These are phyloP conservation scores for Cryptops parisi DNA, from an alignment of 2,888 invertebrate genomes.

Conservation along the genomic window DNA sequence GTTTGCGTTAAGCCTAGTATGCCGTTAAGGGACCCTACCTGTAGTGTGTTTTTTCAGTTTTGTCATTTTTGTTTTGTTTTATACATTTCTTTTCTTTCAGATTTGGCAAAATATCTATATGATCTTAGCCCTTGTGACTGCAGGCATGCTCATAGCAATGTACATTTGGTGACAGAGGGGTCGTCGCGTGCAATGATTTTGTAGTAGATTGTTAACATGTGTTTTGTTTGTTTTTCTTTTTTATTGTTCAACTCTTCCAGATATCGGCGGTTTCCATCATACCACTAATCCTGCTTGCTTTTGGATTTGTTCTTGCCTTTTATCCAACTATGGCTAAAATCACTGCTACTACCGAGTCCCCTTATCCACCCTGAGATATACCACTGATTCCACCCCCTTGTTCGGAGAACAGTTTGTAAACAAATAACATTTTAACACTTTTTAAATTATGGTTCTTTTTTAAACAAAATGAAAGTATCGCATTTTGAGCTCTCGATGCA, in stretches of 20 bases:
- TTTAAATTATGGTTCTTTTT: no score
- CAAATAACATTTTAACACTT: no score
- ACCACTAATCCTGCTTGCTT: slow-evolving; percentile 13
- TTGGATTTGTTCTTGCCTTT: slow-evolving; percentile 17
- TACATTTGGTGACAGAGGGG: slow-evolving; percentile 2
- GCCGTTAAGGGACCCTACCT: no score
- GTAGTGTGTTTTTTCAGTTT: no score
- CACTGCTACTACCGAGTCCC: slow-evolving; percentile 27
- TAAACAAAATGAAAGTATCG: no score
- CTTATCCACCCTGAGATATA: slow-evolving; percentile 11
- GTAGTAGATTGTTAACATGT: neutral
- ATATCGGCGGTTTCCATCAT: slow-evolving; percentile 18
- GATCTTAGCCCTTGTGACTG: slow-evolving; percentile 4
- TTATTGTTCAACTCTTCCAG: slow-evolving; percentile 15
- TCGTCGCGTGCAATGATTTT: neutral
- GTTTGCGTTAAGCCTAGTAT: no score
- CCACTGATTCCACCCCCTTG: no score
- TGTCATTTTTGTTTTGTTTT: slow-evolving; percentile 31
- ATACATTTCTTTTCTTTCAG: slow-evolving; percentile 7
- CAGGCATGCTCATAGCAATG: slow-evolving; percentile 1
- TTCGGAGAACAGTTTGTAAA: no score
- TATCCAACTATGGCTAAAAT: slow-evolving; percentile 27
- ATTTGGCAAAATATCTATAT: slow-evolving; percentile 12
- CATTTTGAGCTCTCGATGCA: no score
- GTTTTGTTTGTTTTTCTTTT: neutral